Conservation (phyloP, 2,888 invertebrate species). For the Melitaea athalia region DNA sequence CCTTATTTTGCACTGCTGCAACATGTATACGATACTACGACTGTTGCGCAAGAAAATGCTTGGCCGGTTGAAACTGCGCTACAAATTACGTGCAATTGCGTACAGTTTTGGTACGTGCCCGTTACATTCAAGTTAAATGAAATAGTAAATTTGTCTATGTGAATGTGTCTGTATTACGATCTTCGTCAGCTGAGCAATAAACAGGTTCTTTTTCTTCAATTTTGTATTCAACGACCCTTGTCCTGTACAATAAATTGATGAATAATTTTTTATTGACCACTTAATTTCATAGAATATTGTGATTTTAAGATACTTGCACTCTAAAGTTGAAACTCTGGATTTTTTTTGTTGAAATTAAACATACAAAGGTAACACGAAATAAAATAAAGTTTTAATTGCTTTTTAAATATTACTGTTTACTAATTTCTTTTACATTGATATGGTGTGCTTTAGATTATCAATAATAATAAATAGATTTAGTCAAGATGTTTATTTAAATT, state of each 20-base stretch:
- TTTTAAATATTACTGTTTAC: neutral
- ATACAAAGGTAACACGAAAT: neutral
- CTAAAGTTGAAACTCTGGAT: neutral
- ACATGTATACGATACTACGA: slow-evolving; percentile 92
- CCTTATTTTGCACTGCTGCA: slow-evolving; percentile 93
- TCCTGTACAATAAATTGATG: neutral
- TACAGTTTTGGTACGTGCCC: slow-evolving; percentile 74
- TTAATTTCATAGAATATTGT: neutral
- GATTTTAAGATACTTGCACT: neutral
- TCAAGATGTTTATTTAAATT: slow-evolving; percentile 8
- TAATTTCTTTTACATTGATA: neutral
- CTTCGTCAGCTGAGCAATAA: neutral
- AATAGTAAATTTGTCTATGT: neutral
- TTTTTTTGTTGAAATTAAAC: neutral
- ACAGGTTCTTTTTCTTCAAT: neutral
- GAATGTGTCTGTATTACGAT: neutral
- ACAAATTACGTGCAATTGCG: slow-evolving; percentile 81
- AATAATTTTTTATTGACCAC: neutral
- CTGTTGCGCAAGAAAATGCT: slow-evolving; percentile 93
- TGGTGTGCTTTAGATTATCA: neutral
- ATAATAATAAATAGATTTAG: slow-evolving; percentile 33
- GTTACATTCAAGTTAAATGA: slow-evolving; percentile 11
- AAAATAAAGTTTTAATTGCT: neutral
- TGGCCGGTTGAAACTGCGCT: slow-evolving; percentile 82
- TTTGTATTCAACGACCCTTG: neutral